Evolutionary conservation across 2,888 invertebrate genomes (phyloP).

Genomic region (Platycheirus albimanus): DNA sequence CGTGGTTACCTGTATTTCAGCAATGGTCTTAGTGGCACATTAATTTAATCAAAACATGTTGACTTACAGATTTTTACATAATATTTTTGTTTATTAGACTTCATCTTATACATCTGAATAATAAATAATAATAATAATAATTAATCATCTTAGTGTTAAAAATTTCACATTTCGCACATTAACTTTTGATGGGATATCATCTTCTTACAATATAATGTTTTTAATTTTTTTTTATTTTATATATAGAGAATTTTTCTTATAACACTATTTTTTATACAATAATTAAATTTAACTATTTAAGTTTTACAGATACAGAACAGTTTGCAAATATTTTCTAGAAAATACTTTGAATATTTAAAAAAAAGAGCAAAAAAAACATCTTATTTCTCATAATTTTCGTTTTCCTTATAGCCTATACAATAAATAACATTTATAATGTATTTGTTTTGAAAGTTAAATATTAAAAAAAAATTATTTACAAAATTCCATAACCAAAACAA

Average conservation of each 20-base stretch:
- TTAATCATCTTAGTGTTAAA: slow-evolving; percentile 61
- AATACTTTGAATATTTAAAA: slow-evolving; percentile 44
- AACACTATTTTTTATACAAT: slow-evolving; percentile 58
- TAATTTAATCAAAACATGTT: no score
- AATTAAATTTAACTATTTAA: slow-evolving; percentile 66
- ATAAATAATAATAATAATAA: slow-evolving; percentile 54
- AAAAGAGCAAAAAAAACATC: slow-evolving; percentile 4
- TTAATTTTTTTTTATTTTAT: slow-evolving; percentile 6
- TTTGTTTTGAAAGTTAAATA: slow-evolving; percentile 18
- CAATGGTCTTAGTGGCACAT: no score
- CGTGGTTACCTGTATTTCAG: no score
- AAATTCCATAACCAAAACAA: no score
- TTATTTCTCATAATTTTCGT: background rate
- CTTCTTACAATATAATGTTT: slow-evolving; percentile 15
- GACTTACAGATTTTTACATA: slow-evolving; percentile 58
- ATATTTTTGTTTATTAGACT: slow-evolving; percentile 58
- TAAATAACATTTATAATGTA: slow-evolving; percentile 64
- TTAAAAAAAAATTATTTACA: slow-evolving; percentile 5
- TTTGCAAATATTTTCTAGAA: slow-evolving; percentile 49
- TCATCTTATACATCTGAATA: slow-evolving; percentile 71
- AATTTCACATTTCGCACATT: slow-evolving; percentile 59
- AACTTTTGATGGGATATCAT: slow-evolving; percentile 67
- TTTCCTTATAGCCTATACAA: slow-evolving; percentile 59
- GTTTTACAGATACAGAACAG: slow-evolving; percentile 66
- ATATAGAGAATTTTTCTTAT: slow-evolving; percentile 41